Base-by-base conservation (phyloP, 2,888 invertebrate genomes). In the Hypomecis punctinalis region DNA sequence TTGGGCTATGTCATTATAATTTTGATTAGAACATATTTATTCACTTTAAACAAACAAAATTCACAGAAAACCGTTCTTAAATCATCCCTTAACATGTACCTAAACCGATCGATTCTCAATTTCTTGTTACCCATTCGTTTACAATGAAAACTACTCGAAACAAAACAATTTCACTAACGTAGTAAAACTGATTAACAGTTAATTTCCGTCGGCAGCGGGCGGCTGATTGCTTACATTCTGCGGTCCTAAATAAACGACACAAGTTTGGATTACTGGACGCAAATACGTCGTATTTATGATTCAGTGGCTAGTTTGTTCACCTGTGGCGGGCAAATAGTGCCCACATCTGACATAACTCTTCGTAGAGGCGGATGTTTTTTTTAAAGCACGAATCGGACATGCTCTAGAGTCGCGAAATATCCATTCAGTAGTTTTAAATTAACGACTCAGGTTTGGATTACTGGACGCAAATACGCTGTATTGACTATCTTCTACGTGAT, bases 171-270 rank as follows among this genome's bases (percentile, higher is more conserved):
- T 11, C 57, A 36, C 10, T n/a, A 49, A 36, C 47, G 23, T 42
- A 53, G 58, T 52, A 66, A 69, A 74, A 74, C 70, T 73, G 71
- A 77, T 77, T 72, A 76, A 73, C 67, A 45, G 43, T 59, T 69
- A 64, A 68, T 65, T 65, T 60, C 48, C 46, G 37, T 51, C 65
- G 53, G 59, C 33, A 45, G 51, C 42, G 57, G 54, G 42, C 39
- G 35, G 67, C 61, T 66, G 67, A 71, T 73, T 73, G 71, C 72
- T 67, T 66, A 69, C 70, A 64, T 51, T 62, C 47, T 48, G n/a
- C 58, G 43, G 78, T 81, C 84, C 83, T 83, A 84, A 81, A 81
- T 75, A 81, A 83, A 83, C 82, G 70, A 53, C 60, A 49, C 61
- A 66, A 73, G 76, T 76, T 76, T 74, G 73, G 69, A 68, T 75